Base-by-base conservation (phyloP, 1,140 invertebrate species). In the Hirudo medicinalis region DNA sequence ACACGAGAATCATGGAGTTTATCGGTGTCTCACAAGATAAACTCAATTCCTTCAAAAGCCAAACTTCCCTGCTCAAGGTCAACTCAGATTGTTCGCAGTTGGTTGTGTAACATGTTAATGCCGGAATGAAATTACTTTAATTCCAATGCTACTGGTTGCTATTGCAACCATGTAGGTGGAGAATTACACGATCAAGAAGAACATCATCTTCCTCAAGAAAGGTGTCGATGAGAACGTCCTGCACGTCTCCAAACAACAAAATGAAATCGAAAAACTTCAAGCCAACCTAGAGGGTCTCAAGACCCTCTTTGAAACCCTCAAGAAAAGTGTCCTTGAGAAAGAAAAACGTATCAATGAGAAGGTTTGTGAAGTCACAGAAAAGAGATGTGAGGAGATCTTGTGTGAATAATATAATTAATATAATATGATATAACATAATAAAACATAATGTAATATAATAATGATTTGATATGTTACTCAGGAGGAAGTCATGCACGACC, bases 181-280 rank as follows among this genome's bases (percentile, higher is more conserved):
- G 29, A 63, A 63, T 20, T 63, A 63, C 57, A 63, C 57, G 57
- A 63, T 63, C 9, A 63, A 63, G 57, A 63, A 63, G 57, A 63
- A 32, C 57, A 63, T 63, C 22, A 63, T 63, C 29, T 63, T 63
- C 29, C 20, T 63, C 11, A 63, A 63, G 57, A 63, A 63, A 32
- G 29, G 22, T 6, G 29, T 63, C 22, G 57, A 63, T n/a, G 57
- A 63, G 20, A 63, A 63, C 29, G 29, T 63, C 29, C 29, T 63
- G 11, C 29, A 25, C 22, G 22, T 32, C 19, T 22, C 22, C 0
- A 63, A 63, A 20, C 57, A 63, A 32, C 57, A 63, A 32, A 32
- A 25, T n/a, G 57, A 63, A 32, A 63, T 63, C 22, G 57, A 63
- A 32, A 63, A 32, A 32, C 29, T 63, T 22, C 22, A 32, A 11